Evolutionary conservation across 2,113 vertebrate genomes (phyloP), one percentile per base, ranked within the genome.

Genomic region (Plotosus lineatus): DNA sequence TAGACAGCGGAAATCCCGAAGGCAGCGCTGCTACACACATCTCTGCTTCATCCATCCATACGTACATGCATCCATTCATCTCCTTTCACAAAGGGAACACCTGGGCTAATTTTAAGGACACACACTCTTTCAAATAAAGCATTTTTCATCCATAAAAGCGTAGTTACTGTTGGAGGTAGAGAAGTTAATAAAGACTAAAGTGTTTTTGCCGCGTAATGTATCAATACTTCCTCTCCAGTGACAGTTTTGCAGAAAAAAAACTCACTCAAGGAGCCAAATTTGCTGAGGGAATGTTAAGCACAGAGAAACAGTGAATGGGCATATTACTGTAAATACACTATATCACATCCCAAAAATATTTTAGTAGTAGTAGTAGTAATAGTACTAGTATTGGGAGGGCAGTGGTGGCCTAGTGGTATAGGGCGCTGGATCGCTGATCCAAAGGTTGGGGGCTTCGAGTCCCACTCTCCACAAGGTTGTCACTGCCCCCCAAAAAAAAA

Each of bases 61-160:
- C 58, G 23, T 60, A 38, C 26, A 46, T 77, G 31, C 14, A 23
- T 48, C 42, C 19, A n/a, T 69, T 42, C 12, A n/a, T 46, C 76
- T 76, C 12, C 74, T 48, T 85, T 88, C 71, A 83, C 81, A 75
- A 89, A 91, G 90, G 87, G 91, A 91, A 90, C 90, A 91, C 89
- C 90, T 92, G 92, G 85, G 80, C 85, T 77, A 69, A 63, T 77
- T n/a, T 75, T 68, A 71, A 68, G 28, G 51, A 60, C 61, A 28
- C 4, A 69, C 1, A n/a, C 26, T 60, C 23, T 63, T 69, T 28
- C 33, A 60, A 31, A 77, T 61, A 21, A 31, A 33, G 40, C 53
- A 63, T 5, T 71, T 51, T 60, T 23, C 40, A 33, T 15, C 51
- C 51, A 56, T 56, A 58, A 66, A 78, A 23, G n/a, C 28, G 5